Base-by-base conservation (phyloP, 2,113 vertebrate species). In the Sclerurus mexicanus region DNA sequence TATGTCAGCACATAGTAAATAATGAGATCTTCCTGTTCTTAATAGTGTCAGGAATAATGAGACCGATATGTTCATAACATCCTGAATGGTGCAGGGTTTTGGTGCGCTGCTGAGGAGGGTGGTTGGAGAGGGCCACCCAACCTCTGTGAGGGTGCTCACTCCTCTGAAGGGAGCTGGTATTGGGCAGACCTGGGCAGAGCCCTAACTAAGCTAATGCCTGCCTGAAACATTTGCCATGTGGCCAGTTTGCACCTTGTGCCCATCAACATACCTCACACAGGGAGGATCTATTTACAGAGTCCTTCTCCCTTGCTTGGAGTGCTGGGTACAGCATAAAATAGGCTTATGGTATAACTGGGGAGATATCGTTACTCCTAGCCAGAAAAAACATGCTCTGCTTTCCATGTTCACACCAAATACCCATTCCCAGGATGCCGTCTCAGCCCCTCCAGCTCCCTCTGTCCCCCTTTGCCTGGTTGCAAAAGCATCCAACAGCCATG, bases 61-160 rank as follows among this genome's bases (percentile, higher is more conserved):
- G n/a, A 37, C 18, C 42, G 6, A 1, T 25, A 20, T 67, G 35
- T 47, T 86, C 7, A 5, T 40, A 47, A 47, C 58, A 53, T 28
- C 37, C 17, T 44, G 72, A 53, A 58, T 0, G 1, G 9, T 0
- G 2, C 25, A 55, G 33, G 33, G 1, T 15, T 60, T 75, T 21
- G 62, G 24, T 9, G 19, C 44, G 64, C 73, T 88, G 60, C 30
- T 2, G 3, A 35, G 56, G 60, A 42, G 23, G 2, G 0, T 39
- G 49, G 23, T 1, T 78, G 71, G 52, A 71, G 35, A 59, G 3
- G 4, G 22, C 25, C 18, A 15, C 46, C 9, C 44, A 20, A 23
- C 24, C 87, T 25, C 27, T 50, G 63, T 3, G 10, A 37, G 68
- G 58, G 10, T 37, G 37, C 52, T 74, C 1, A 3, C 6, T 56